These are phyloP conservation scores for Heliocidaris erythrogramma DNA, from an alignment of 35 echinoderm and acorn worm species.

Conservation along the genomic window DNA sequence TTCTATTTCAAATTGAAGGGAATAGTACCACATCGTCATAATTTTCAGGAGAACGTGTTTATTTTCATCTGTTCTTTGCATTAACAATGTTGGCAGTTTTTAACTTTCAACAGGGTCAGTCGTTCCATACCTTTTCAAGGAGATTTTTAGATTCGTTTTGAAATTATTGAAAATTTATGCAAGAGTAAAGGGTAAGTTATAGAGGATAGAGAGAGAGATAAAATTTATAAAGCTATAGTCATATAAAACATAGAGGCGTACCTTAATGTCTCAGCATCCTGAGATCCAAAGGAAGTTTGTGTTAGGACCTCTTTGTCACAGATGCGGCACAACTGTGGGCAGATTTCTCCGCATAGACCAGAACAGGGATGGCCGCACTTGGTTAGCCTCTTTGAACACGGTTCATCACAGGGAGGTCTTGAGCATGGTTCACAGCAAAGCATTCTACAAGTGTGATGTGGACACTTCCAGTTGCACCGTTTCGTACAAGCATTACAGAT, in stretches of 20 bases:
- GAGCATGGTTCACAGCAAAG: constrained; percentile 40
- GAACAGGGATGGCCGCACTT: constrained; percentile 69
- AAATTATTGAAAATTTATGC: no score
- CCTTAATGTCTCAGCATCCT: constrained; percentile 15
- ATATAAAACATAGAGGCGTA: not conserved
- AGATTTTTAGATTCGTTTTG: constrained; percentile 38
- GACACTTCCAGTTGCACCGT: constrained; percentile 43
- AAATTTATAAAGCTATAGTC: no score
- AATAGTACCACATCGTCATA: not conserved
- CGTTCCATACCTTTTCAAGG: constrained; percentile 12
- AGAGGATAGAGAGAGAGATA: no score
- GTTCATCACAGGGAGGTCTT: constrained; percentile 47
- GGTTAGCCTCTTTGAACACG: constrained; percentile 12
- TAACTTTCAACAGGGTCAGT: no score
- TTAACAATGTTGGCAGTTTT: no score
- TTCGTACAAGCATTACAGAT: constrained; percentile 51
- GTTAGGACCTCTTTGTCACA: constrained; percentile 65
- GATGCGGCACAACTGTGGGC: constrained; percentile 67
- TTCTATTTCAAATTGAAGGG: not conserved
- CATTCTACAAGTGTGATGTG: constrained; percentile 5
- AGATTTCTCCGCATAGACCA: constrained; percentile 81
- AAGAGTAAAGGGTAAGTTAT: no score
- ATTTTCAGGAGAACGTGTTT: not conserved
- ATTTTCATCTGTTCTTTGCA: not conserved
- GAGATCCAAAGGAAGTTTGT: not conserved